Evolutionary conservation across 2,888 invertebrate genomes (phyloP), one percentile per base, ranked within the genome.

Genomic region (Panzeria rudis): DNA sequence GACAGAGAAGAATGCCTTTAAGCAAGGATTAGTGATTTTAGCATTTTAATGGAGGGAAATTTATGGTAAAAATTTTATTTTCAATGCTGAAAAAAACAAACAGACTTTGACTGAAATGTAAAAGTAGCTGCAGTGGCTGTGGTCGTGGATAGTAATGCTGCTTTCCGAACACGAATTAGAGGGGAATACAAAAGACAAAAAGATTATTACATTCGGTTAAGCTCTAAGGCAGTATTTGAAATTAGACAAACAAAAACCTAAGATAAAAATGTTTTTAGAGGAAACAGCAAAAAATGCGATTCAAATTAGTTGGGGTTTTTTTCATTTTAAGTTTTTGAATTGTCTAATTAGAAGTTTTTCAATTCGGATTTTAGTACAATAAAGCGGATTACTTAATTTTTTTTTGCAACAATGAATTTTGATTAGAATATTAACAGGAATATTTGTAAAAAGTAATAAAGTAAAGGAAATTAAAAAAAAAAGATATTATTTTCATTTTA

Each of bases 191-290:
- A 64, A 23, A 56, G 4, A 50, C 25, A 64, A 25, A 86, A 87
- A 88, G 89, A 90, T 90, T 89, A 90, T 89, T 89, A 89, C 89
- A 89, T 89, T 89, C 89, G 90, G 89, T 90, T 90, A 89, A 88
- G 87, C 89, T 72, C 23, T 52, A 69, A 72, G 54, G 54, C 66
- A 47, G 35, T 25, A 23, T 25, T 76, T 47, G 25, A 77, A 77
- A 68, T 77, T 78, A 62, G 38, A 62, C 61, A 59, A 52, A 35
- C 17, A n/a, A 50, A 56, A 71, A 25, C 15, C 9, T 17, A 52
- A 29, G 15, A 20, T 13, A 11, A 69, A 68, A 52, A n/a, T 52
- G 1, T 44, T 20, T 32, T 6, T 6, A 38, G 35, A 32, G 25
- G 23, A 62, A 66, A 56, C 38, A 66, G 13, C 4, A 7, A 79